Percentiles rank a stretch among this genome's conserved stretches.
Conservation (phyloP, 1,140 invertebrate genomes). For the Zaprionus ghesquierei region DNA sequence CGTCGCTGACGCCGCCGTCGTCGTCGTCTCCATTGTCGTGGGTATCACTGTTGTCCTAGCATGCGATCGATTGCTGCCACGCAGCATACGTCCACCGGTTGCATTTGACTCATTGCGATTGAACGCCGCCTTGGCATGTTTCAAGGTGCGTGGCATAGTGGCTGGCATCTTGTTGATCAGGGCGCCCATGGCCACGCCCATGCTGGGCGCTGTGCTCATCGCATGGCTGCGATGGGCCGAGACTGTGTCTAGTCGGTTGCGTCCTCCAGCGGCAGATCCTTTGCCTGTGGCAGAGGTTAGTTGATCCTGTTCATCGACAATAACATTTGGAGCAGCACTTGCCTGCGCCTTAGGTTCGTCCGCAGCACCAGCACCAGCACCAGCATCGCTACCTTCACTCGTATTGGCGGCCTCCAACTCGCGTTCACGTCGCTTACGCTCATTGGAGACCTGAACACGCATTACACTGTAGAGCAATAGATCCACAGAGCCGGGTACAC, state of each 20-base stretch:
- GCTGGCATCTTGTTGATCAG: too few relatives aligned
- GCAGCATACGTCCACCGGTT: too few relatives aligned
- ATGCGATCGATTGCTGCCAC: too few relatives aligned
- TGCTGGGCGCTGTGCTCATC: too few relatives aligned
- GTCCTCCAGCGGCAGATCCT: too few relatives aligned
- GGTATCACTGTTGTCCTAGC: background rate
- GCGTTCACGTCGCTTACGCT: constrained; percentile 12
- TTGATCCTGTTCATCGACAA: background rate
- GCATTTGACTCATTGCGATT: too few relatives aligned
- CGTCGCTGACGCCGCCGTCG: background rate
- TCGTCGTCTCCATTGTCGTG: background rate
- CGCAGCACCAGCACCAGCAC: constrained; percentile 24
- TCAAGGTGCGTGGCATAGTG: background rate
- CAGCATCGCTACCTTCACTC: background rate
- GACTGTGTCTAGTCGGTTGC: too few relatives aligned
- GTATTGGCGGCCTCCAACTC: background rate
- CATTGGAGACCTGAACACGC: constrained; percentile 34
- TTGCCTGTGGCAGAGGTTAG: too few relatives aligned
- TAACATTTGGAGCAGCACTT: background rate
- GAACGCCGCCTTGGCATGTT: constrained; percentile 10
- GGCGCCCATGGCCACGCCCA: too few relatives aligned
- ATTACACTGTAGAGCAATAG: constrained; percentile 84
- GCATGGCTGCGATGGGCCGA: too few relatives aligned
- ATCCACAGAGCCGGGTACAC: constrained; percentile 86
- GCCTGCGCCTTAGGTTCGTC: background rate